Base-by-base conservation (phyloP, 1,140 invertebrate genomes). In the Halesus radiatus region DNA sequence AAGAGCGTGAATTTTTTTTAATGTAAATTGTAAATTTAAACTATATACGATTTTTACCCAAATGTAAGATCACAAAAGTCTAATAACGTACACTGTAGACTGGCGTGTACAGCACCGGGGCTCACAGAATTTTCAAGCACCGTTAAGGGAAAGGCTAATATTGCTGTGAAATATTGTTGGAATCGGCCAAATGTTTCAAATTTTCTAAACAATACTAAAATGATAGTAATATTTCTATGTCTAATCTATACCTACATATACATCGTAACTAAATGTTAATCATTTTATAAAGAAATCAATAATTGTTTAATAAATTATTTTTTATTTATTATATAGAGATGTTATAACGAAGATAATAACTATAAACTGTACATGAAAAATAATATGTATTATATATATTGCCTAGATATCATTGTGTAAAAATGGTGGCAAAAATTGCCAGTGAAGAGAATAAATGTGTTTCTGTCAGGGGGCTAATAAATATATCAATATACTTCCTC, bases 211-310 rank as follows among this genome's bases (percentile, higher is more conserved):
- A 15, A 53, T 72, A 52, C n/a, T 45, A 23, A 72, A 53, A 53
- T 22, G 10, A 53, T 15, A 72, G 45, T 54, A 72, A 23, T 72
- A 60, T 60, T 23, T 68, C 16, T 72, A 72, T 18, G 52, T 56
- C 22, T 75, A 75, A 75, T 58, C 16, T 75, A 60, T 3, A 45
- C 8, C 32, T 45, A 10, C 13, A 4, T 37, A 8, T 64, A 79
- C 62, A 79, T 60, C 37, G 77, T 74, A 79, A 64, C 70, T 79
- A 74, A 79, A 74, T 79, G 78, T 79, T 29, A 79, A 79, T 72
- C 66, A 79, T 79, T 79, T 79, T 79, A 20, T 79, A 79, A 79
- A 64, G 68, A 74, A 72, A 60, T 32, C 4, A 54, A 70, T 45
- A 10, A 45, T 45, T 45, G 7, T 74, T 79, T 70, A 74, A 75